phyloP scores from a whole-genome alignment of 2,797 vertebrate species.

The Poeciliopsis infans region DNA sequence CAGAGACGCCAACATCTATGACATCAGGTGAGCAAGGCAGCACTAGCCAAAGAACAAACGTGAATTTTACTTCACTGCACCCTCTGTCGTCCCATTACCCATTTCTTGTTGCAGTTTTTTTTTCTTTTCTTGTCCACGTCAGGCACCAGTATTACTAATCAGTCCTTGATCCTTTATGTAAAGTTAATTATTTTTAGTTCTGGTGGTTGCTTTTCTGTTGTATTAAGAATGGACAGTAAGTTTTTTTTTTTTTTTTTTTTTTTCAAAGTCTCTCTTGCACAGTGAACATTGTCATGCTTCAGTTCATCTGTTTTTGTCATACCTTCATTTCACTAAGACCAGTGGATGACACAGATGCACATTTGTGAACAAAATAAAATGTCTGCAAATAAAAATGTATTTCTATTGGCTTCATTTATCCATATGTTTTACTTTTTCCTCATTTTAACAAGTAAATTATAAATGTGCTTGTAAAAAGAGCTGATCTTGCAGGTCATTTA shows the following conservation, averaged over 20 bases:
- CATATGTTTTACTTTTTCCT: conserved; percentile 19
- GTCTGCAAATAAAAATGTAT: conserved; percentile 11
- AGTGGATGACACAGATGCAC: conserved; percentile 16
- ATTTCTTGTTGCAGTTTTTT: not conserved
- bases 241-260: conserved; percentile 7
- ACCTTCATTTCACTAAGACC: conserved; percentile 45
- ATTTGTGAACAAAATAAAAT: not conserved
- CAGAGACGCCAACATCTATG: conserved; percentile 24
- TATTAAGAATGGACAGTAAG: conserved; percentile 24
- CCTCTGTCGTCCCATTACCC: not conserved
- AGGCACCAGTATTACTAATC: not conserved
- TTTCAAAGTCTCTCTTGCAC: conserved; percentile 50
- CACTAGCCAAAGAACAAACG: conserved; percentile 2
- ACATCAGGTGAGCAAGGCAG: not conserved
- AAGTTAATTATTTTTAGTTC: conserved; percentile 43
- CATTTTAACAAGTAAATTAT: not conserved
- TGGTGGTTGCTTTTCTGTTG: conserved; percentile 27
- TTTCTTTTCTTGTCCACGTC: conserved; percentile 1
- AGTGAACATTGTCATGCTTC: conserved; percentile 55
- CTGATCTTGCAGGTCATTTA: not conserved
- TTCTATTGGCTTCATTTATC: conserved; percentile 39
- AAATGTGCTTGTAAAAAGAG: not conserved
- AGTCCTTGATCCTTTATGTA: conserved; percentile 23
- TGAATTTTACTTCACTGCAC: not conserved
- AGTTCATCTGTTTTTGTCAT: conserved; percentile 43